These are phyloP conservation scores for Dipus sagitta DNA, from an alignment of 2,797 vertebrate species.

Conservation along the genomic window DNA sequence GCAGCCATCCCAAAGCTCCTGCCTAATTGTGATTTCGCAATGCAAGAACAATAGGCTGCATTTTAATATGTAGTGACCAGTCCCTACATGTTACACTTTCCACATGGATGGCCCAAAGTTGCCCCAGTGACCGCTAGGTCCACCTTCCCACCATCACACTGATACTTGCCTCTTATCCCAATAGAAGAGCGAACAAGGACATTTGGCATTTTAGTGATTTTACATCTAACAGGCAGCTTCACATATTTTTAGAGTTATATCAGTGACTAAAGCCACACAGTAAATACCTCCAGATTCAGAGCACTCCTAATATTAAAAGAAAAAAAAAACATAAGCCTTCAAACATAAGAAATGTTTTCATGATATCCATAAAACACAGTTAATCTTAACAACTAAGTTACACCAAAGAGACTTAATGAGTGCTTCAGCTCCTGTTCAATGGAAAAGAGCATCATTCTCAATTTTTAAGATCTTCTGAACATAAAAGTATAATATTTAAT, in stretches of 20 bases:
- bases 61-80: not conserved
- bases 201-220: constrained; percentile 66
- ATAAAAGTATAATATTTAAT: constrained; percentile 71
- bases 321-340: constrained; percentile 64
- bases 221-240: constrained; percentile 75
- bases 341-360: constrained; percentile 55
- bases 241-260: constrained; percentile 81
- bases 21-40: not conserved
- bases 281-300: constrained; percentile 73
- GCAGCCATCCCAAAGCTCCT: not conserved
- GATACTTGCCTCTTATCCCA: constrained; percentile 53
- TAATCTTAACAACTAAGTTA: constrained; percentile 75
- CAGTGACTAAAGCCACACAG: constrained; percentile 76
- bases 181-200: constrained; percentile 66
- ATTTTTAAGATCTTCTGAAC: constrained; percentile 63
- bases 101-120: not conserved
- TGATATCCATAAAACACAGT: constrained; percentile 73
- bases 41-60: no score
- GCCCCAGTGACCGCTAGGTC: not conserved
- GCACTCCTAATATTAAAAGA: constrained; percentile 46
- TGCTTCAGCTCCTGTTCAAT: constrained; percentile 42
- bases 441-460: constrained; percentile 58
- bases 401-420: constrained; percentile 63
- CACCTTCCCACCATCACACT: not conserved
- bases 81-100: not conserved